phyloP scores from a whole-genome alignment of 2,797 vertebrate genomes.

The Ptychadena robeensis region DNA sequence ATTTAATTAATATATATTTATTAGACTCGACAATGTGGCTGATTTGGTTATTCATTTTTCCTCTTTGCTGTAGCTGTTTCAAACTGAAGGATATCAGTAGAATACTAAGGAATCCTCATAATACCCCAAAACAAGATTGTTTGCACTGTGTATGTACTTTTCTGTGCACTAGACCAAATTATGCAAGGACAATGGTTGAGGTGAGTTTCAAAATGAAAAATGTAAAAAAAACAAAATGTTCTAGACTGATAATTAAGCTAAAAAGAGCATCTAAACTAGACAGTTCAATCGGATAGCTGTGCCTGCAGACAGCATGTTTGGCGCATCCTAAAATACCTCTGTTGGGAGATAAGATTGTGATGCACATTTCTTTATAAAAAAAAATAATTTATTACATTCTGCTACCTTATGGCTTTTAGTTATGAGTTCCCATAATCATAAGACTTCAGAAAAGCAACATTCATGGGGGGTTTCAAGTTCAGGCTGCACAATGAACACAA shows the following conservation, averaged over 20 bases:
- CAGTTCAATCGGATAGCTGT: background rate
- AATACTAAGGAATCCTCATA: too few species aligned
- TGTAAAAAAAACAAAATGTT: slow-evolving; percentile 23
- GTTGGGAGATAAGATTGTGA: background rate
- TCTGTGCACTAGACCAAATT: too few species aligned
- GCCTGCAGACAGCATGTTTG: background rate
- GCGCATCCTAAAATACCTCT: background rate
- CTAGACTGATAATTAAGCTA: slow-evolving; percentile 1
- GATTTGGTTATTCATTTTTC: too few species aligned
- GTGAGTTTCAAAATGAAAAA: background rate
- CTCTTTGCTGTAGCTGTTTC: too few species aligned
- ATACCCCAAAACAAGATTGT: too few species aligned
- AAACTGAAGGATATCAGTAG: too few species aligned
- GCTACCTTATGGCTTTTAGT: background rate
- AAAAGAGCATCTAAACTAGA: background rate
- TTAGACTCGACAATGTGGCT: too few species aligned
- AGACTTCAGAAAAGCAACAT: background rate
- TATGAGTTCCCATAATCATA: background rate
- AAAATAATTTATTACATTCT: background rate
- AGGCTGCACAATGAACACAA: slow-evolving; percentile 18
- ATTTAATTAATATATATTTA: too few species aligned
- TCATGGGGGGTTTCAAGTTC: background rate
- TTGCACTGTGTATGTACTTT: too few species aligned
- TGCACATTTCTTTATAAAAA: background rate
- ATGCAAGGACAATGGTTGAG: too few species aligned